Base-by-base conservation (phyloP, 2,797 vertebrate species). In the Zenarchopterus dispar region DNA sequence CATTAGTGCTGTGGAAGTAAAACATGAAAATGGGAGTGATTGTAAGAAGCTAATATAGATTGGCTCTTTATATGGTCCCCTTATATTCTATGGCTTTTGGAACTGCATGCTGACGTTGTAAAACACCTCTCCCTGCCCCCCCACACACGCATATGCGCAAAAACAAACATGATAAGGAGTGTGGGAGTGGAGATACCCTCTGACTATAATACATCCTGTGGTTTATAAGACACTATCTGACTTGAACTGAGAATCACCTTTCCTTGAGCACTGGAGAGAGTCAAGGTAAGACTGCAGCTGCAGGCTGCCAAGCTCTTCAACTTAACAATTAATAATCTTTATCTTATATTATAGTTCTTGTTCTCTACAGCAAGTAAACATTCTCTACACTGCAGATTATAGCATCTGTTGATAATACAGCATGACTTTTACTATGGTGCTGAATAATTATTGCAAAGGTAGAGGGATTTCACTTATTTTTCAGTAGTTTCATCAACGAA, bases 281-380 rank as follows among this genome's bases (percentile, higher is more conserved):
- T 43, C 24, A 5, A 82, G 90, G 90, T 91, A 89, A 84, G 86
- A 54, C 33, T 47, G 63, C 48, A 65, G 58, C 53, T 50, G 54
- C 44, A 46, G 43, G 15, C 56, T 55, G 24, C 72, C n/a, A 42
- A 52, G 7, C 23, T 50, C 17, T 50, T 77, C 23, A 48, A 44
- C 45, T 51, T 2, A 53, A 70, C 65, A 62, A 71, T 10, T 0
- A 67, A 67, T 50, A 8, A 36, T 61, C 42, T 62, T 39, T 49
- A 49, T 43, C 18, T 48, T 10, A 36, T 24, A 56, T 52, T 67
- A 9, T 21, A 58, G 11, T 42, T 31, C 11, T 17, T 51, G 10
- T 59, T 6, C n/a, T 51, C 13, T 28, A 46, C 4, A 57, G 4
- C 5, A 55, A 28, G 47, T 19, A 56, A 62, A 63, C 9, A 50